Percentiles rank a stretch among this genome's conserved stretches.
Evolutionary conservation across 2,888 invertebrate species (phyloP).

Genomic region (Parapristionchus giblindavisi): DNA sequence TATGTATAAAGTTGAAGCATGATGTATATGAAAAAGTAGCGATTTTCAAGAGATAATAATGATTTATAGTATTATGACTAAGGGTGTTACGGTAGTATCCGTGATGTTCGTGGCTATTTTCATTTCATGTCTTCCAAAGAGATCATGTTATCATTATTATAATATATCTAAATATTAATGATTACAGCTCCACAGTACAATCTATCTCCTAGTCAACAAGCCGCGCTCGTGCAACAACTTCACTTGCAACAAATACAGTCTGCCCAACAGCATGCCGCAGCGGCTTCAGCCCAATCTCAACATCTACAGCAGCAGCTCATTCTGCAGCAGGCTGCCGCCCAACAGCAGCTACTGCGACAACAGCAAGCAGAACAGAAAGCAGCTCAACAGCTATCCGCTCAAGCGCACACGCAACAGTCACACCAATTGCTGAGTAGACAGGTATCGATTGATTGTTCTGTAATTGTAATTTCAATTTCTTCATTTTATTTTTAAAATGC

Average conservation of each 20-base stretch:
- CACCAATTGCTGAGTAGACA: too few relatives aligned
- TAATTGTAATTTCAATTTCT: background rate
- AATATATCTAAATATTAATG: too few relatives aligned
- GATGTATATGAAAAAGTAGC: too few relatives aligned
- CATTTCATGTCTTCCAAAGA: too few relatives aligned
- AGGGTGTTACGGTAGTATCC: too few relatives aligned
- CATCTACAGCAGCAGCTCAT: slow-evolving; percentile 10
- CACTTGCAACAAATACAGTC: background rate
- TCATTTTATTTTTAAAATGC: background rate
- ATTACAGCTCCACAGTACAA: too few relatives aligned
- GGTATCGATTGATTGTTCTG: background rate
- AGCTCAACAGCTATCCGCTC: background rate
- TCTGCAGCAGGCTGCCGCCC: background rate
- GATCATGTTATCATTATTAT: too few relatives aligned
- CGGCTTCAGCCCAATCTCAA: background rate
- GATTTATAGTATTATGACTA: too few relatives aligned
- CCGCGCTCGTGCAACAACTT: background rate
- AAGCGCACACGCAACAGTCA: too few relatives aligned
- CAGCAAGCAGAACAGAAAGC: background rate
- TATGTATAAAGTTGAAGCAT: too few relatives aligned
- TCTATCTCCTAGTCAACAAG: background rate
- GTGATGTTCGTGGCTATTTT: too few relatives aligned
- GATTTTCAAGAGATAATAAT: too few relatives aligned
- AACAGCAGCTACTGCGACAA: background rate
- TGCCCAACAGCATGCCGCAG: background rate